phyloP scores from a whole-genome alignment of 2,888 invertebrate genomes.

The Resseliella maxima region DNA sequence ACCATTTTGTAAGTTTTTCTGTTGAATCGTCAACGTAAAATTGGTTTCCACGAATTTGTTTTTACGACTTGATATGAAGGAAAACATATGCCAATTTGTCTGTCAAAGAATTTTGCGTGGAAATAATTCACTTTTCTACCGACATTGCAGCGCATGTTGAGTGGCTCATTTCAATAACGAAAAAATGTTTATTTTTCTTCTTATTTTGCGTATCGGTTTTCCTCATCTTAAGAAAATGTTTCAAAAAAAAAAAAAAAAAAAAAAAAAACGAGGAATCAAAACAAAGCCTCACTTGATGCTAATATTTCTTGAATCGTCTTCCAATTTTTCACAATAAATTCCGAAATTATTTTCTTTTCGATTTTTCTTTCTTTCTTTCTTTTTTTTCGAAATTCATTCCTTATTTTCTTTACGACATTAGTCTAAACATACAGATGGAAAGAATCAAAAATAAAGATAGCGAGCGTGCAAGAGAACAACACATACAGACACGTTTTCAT shows the following conservation, averaged over 20 bases:
- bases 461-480: no score
- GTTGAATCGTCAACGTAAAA: not conserved
- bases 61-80: not conserved
- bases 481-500: not conserved
- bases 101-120: not conserved
- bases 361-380: not conserved
- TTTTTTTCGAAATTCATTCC: no score
- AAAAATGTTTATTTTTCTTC: not conserved
- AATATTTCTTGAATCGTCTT: not conserved
- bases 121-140: not conserved
- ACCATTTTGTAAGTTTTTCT: not conserved
- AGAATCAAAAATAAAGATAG: no score
- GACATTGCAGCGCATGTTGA: not conserved
- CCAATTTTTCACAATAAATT: not conserved
- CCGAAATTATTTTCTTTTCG: not conserved
- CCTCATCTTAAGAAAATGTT: not conserved
- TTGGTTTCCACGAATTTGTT: not conserved
- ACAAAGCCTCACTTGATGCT: not conserved
- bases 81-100: not conserved
- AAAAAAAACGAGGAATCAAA: not conserved
- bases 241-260: no score
- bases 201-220: not conserved
- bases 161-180: not conserved
- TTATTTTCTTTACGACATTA: no score
- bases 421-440: no score